phyloP scores from a whole-genome alignment of 2,888 invertebrate species.

The Pherbina coryleti region DNA sequence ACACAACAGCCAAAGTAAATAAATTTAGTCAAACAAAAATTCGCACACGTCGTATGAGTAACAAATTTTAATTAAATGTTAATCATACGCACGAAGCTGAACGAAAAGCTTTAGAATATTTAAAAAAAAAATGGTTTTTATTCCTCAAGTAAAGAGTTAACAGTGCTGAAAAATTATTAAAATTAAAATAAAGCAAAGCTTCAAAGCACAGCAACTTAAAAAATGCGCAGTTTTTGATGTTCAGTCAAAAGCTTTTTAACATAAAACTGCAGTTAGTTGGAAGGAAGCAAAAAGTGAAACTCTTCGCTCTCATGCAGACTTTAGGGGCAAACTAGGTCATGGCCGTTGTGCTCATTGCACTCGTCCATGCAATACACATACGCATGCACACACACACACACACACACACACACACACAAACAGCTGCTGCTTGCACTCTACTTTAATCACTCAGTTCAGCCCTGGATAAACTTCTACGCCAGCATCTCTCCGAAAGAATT shows the following conservation, averaged over 20 bases:
- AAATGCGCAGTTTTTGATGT: neutral
- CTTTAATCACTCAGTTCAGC: neutral
- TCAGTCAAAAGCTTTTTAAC: neutral
- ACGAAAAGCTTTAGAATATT: neutral
- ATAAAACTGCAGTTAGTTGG: neutral
- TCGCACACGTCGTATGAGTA: constrained; percentile 21
- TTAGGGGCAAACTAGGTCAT: constrained; percentile 63
- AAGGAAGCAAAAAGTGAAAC: constrained; percentile 1
- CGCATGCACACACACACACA: constrained; percentile 38
- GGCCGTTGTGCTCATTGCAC: constrained; percentile 67
- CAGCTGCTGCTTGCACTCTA: neutral
- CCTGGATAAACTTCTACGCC: neutral
- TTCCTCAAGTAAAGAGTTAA: neutral
- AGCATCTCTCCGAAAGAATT: neutral
- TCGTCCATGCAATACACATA: constrained; percentile 20
- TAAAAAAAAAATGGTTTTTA: neutral
- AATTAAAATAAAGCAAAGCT: neutral
- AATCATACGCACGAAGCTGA: neutral
- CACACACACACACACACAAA: constrained; percentile 17
- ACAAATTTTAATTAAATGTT: neutral
- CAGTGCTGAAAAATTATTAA: neutral
- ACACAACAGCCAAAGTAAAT: neutral
- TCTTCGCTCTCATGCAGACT: neutral
- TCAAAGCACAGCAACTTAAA: neutral
- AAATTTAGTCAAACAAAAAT: neutral